Percentiles rank a stretch among this genome's conserved stretches.
Conservation (phyloP, 37 sponge, comb jelly and placozoan species). For the Chondrilla cf. caribensis region DNA sequence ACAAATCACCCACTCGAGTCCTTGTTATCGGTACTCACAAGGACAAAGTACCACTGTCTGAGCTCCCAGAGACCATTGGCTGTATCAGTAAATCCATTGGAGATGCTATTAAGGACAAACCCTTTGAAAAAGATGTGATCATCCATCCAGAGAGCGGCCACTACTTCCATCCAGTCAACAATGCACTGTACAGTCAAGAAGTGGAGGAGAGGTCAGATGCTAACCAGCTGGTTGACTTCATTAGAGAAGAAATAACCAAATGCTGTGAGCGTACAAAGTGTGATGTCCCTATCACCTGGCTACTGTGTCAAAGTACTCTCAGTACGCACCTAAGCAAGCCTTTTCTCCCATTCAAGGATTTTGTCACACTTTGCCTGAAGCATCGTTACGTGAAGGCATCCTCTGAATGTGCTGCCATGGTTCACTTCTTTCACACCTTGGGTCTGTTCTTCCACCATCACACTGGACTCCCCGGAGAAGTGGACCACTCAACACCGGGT, state of each 20-base stretch:
- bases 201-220: neutral
- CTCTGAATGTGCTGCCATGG: constrained; percentile 5
- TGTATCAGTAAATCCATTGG: neutral
- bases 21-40: neutral
- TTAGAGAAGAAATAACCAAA: constrained; percentile 1
- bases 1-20: neutral
- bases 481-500: neutral
- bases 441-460: constrained; percentile 20
- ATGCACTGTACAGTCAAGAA: neutral
- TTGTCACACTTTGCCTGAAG: neutral
- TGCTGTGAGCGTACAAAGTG: neutral
- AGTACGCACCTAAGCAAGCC: neutral
- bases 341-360: neutral
- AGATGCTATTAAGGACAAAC: neutral
- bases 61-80: no score
- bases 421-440: constrained; percentile 4
- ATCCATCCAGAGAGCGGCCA: neutral
- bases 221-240: neutral
- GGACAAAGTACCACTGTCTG: neutral
- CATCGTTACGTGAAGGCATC: neutral
- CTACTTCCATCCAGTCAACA: constrained; percentile 2
- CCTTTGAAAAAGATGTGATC: neutral
- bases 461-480: constrained; percentile 10
- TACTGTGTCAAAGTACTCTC: neutral
- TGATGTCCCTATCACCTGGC: neutral